Base-by-base conservation (phyloP, 2,888 invertebrate species). In the Endotricha flammealis region DNA sequence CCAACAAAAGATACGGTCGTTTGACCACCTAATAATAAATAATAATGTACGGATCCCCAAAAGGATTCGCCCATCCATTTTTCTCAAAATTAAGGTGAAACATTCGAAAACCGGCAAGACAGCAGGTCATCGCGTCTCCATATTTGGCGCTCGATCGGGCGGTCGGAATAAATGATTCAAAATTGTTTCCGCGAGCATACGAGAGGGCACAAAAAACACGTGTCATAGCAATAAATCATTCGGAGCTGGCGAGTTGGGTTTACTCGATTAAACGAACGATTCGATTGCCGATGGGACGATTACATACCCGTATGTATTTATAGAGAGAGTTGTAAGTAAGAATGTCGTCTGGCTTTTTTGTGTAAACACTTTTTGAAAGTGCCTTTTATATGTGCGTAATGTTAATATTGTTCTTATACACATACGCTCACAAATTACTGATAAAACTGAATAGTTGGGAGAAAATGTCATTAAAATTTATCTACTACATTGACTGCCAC, bases 171-270 rank as follows among this genome's bases (percentile, higher is more conserved):
- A 82, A 81, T 80, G 85, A 82, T 76, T 66, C 78, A 66, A 81
- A 82, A 85, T 81, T 73, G 81, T 85, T 85, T 83, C 85, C 83
- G 81, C 72, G 68, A 76, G 69, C 64, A 66, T 49, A 50, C 56
- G 59, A 49, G 57, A 56, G 61, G 54, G 60, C 57, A 68, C 80
- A 85, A 85, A 86, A 86, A 85, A 70, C 72, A 82, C 78, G 86
- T 86, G 86, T 86, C 70, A 72, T 64, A 58, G 72, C 68, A 80
- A 82, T 86, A 86, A 86, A 86, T 85, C 85, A 86, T 83, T 79
- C 74, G 53, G 59, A 51, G 52, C 53, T 62, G 61, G 68, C 73
- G 65, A 76, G 67, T 71, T 64, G 69, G 71, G 73, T 75, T 76
- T 74, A 80, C 79, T 78, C 81, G 81, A 81, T 77, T 81, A 79